Evolutionary conservation across 2,113 vertebrate genomes (phyloP), one percentile per base, ranked within the genome.

Genomic region (Prunella himalayana): DNA sequence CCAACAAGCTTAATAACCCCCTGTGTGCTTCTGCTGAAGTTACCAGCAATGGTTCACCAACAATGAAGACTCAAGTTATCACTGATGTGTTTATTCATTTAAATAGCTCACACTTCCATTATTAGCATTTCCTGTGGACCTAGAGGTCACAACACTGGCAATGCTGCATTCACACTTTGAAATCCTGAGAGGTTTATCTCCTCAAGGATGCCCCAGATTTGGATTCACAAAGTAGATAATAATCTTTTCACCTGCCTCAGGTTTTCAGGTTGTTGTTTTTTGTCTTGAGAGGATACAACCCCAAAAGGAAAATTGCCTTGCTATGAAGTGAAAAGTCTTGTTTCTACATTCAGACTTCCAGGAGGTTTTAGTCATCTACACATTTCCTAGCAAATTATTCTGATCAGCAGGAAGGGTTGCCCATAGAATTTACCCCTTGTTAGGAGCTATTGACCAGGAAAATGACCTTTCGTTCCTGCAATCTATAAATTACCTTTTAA

Each of bases 401-500:
- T 94, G 41, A 70, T 82, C 53, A 86, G 69, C 51, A 82, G 59
- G 44, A 94, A 90, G 51, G 76, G 25, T n/a, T 86, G 68, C 37
- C 79, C 45, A 18, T 91, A 75, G 91, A 88, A 88, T 92, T 88
- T 93, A 54, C 49, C 47, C 66, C 70, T 86, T 75, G 18, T 82
- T 85, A 86, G 70, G 70, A 86, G 49, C 25, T 93, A 56, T 87
- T 93, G 85, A 73, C 35, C 47, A 80, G 50, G 33, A 78, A 86
- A 95, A 92, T 60, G 76, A 86, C 80, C 61, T 92, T 82, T 83
- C 25, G 33, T 95, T 94, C 63, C 59, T 86, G 39, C 41, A 59
- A 87, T 93, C 79, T 87, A 92, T 96, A 96, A 93, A 96, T 95
- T 95, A 93, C 71, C 45, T 89, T 92, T 90, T 91, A 92, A 95